Conservation (phyloP, 1,140 invertebrate species). For the Hyposmocoma kahamanoa region DNA sequence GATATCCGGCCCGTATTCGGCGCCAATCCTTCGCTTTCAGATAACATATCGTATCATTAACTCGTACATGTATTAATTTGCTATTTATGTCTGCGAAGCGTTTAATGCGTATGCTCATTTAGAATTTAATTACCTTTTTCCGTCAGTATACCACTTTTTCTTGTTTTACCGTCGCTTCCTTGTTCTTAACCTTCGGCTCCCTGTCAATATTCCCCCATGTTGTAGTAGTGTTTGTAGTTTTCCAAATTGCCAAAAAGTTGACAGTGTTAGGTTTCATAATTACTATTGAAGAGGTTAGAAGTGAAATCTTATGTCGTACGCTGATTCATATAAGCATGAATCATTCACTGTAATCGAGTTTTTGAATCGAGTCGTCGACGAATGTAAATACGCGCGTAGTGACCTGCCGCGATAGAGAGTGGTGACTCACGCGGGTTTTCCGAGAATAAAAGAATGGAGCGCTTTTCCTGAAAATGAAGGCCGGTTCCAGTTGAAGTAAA, state of each 20-base stretch:
- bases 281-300: neutral
- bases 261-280: neutral
- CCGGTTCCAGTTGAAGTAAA: slow-evolving; percentile 23
- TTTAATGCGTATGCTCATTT: no score
- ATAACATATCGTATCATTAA: slow-evolving; percentile 22
- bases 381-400: slow-evolving; percentile 63
- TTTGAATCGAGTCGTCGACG: slow-evolving; percentile 59
- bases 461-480: slow-evolving; percentile 67
- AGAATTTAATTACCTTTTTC: slow-evolving; percentile 9
- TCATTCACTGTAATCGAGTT: slow-evolving; percentile 65
- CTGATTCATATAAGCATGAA: slow-evolving; percentile 66
- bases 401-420: slow-evolving; percentile 59
- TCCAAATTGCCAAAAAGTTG: neutral
- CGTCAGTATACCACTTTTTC: slow-evolving; percentile 12
- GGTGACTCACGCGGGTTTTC: slow-evolving; percentile 69
- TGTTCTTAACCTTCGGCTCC: slow-evolving; percentile 9
- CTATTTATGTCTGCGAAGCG: no score
- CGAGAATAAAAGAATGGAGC: slow-evolving; percentile 49
- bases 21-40: slow-evolving; percentile 36
- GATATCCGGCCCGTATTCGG: slow-evolving; percentile 50
- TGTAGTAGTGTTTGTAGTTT: no score
- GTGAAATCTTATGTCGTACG: slow-evolving; percentile 47
- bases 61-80: no score
- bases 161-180: slow-evolving; percentile 13
- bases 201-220: neutral